Conservation (phyloP, 1,140 invertebrate species). For the Cryptotermes secundus region DNA sequence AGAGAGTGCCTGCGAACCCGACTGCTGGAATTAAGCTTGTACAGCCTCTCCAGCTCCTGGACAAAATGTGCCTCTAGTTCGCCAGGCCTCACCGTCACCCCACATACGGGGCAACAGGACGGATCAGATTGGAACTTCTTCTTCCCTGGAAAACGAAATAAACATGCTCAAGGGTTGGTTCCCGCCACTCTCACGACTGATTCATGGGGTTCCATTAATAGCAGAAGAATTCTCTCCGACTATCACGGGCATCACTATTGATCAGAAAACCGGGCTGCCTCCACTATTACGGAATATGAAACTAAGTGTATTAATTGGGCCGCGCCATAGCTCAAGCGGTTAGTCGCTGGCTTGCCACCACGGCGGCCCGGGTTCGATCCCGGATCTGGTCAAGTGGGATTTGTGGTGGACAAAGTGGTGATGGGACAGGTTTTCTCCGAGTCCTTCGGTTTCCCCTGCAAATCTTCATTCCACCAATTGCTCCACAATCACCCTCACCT, state of each 20-base stretch:
- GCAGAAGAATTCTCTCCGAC: background rate
- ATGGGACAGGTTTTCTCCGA: no score
- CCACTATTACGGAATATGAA: no score
- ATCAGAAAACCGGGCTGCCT: background rate
- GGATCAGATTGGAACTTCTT: conserved; percentile 60
- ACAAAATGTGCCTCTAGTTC: conserved; percentile 75
- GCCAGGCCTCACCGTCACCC: conserved; percentile 67
- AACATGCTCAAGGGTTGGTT: background rate
- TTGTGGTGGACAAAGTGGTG: no score
- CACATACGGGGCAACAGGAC: conserved; percentile 76
- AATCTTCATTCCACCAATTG: no score
- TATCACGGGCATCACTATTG: background rate
- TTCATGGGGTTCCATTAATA: background rate
- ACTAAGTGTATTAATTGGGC: no score
- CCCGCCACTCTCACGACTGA: background rate
- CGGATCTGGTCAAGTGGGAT: no score
- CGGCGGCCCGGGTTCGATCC: no score
- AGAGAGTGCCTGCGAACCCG: conserved; percentile 47
- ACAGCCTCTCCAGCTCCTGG: conserved; percentile 73
- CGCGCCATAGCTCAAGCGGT: no score
- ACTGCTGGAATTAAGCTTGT: conserved; percentile 58
- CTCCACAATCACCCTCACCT: no score
- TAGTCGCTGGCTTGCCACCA: no score
- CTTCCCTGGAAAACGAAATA: conserved; percentile 22
- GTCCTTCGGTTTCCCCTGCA: no score